Percentiles rank a stretch among this genome's conserved stretches.
phyloP scores from a whole-genome alignment of 2,113 vertebrate genomes.

The Hemibagrus wyckioides region DNA sequence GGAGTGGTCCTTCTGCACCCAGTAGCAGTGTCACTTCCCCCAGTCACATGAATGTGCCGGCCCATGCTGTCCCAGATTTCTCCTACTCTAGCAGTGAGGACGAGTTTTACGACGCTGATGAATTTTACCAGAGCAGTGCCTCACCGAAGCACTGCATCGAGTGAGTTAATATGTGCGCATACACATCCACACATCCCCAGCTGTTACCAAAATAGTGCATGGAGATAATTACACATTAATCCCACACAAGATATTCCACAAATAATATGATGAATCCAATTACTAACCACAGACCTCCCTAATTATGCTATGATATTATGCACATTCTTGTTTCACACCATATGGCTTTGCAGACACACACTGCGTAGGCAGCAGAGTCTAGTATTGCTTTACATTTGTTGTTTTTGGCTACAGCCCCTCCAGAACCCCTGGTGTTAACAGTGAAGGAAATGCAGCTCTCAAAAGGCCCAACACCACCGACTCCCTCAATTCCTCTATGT shows the following conservation, averaged over 20 bases:
- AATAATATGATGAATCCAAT: background rate
- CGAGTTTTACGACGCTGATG: slow-evolving; percentile 98
- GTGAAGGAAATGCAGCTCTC: slow-evolving; percentile 80
- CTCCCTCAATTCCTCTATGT: slow-evolving; percentile 94
- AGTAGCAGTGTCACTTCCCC: slow-evolving; percentile 93
- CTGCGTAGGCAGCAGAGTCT: background rate
- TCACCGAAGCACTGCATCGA: slow-evolving; percentile 91
- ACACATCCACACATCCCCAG: background rate
- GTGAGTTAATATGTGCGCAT: slow-evolving; percentile 72
- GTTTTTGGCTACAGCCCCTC: slow-evolving; percentile 61
- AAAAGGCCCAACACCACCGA: slow-evolving; percentile 93
- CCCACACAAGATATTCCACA: background rate
- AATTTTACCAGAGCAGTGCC: slow-evolving; percentile 91
- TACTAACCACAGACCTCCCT: background rate
- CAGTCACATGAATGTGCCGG: slow-evolving; percentile 90
- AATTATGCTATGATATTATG: background rate
- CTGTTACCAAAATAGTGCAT: background rate
- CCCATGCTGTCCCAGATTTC: slow-evolving; percentile 95
- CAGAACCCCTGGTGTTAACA: slow-evolving; percentile 78
- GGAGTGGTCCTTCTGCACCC: slow-evolving; percentile 90
- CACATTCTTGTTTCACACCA: background rate
- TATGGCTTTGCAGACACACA: background rate
- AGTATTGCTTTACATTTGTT: background rate
- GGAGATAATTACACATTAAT: background rate
- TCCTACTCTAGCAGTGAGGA: slow-evolving; percentile 99